Evolutionary conservation across 2,113 vertebrate species (phyloP).

Genomic region (Excalfactoria chinensis): DNA sequence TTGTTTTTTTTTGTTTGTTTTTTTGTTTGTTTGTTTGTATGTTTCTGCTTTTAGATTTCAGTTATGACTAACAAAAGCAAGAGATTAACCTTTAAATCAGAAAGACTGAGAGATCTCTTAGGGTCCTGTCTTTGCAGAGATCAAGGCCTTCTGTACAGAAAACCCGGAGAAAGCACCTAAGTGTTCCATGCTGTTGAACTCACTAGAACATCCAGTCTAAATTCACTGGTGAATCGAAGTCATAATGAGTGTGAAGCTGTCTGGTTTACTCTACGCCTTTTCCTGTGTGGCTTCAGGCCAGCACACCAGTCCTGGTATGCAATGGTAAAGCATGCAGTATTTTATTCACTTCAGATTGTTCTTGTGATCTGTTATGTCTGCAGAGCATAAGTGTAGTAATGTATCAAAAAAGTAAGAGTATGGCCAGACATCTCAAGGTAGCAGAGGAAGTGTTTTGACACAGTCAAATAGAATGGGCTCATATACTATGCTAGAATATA

Average conservation of each 20-base stretch:
- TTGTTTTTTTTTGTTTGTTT: neutral
- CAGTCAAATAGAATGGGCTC: neutral
- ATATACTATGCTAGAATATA: accelerated
- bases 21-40: neutral
- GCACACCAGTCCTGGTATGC: neutral
- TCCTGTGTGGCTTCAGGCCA: neutral
- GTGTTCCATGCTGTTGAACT: neutral
- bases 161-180: neutral
- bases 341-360: neutral
- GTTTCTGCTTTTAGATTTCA: neutral
- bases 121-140: neutral
- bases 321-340: neutral
- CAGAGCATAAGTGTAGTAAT: neutral
- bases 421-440: neutral
- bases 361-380: neutral
- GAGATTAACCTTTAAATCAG: neutral
- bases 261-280: neutral
- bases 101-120: neutral
- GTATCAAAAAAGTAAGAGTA: neutral
- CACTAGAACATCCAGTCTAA: neutral
- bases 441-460: neutral
- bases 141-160: neutral
- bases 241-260: neutral
- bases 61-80: neutral
- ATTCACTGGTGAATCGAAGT: neutral